Base-by-base conservation (phyloP, 2,888 invertebrate species). In the Eudemis profundana region DNA sequence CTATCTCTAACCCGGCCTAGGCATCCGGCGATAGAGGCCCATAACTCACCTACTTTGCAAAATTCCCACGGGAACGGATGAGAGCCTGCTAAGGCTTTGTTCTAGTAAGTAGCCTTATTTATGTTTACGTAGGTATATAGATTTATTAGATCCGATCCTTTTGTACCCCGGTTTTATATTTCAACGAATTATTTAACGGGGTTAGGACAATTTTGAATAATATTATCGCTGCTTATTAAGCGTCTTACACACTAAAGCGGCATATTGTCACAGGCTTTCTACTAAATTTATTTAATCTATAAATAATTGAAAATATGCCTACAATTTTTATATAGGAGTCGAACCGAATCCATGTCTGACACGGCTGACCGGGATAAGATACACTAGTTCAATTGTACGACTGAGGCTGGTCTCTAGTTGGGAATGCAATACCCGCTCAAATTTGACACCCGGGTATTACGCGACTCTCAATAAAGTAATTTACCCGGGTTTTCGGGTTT, bases 11-110 rank as follows among this genome's bases (percentile, higher is more conserved):
- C n/a, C 19, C 51, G 54, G 23, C 42, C 49, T 50, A 36, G 50
- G 62, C 46, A 17, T 49, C 57, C 14, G 40, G 42, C 33, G 50
- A 57, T 64, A 57, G 57, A 57, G 64, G 27, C 50, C 57, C 19
- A 57, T 64, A 64, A 44, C 57, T 64, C 57, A 64, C 56, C 50
- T 64, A 64, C 64, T 59, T 50, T 51, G 57, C 57, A 59, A 62
- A 57, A 64, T 64, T 64, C 51, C 42, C 57, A 8, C 40, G 8
- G 49, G 63, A 57, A 23, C 42, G 33, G 56, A 56, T 57, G 56
- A 42, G 49, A 57, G 17, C 36, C 50, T 57, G 44, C 57, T 5
- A 36, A 44, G 57, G 44, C 64, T 59, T 59, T 51, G 50, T 59
- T 64, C 44, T 17, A 51, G n/a, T n/a, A 57, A 57, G 50, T 44